Evolutionary conservation across 2,113 vertebrate genomes (phyloP), one percentile per base, ranked within the genome.

Genomic region (Antennarius striatus): DNA sequence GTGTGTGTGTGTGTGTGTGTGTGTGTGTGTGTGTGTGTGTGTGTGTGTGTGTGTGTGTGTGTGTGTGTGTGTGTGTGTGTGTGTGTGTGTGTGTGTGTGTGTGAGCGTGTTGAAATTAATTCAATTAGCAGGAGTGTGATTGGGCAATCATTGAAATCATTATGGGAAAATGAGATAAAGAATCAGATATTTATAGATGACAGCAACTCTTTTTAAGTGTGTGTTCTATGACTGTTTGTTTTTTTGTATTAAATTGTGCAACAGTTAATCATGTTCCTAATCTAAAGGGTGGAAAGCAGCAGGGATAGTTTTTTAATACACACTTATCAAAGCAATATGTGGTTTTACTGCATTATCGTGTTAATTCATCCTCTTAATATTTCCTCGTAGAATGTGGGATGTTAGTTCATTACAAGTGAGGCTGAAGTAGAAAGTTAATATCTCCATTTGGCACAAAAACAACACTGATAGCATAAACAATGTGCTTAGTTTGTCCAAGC

Each of bases 51-150:
- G 71, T 22, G 56, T 51, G 28, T 76, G 52, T 48, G 63, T 69
- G 62, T 47, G 56, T 61, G 49, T 43, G 30, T 43, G 71, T 22
- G 56, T 51, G 28, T 76, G 52, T 48, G 63, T 69, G 62, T 47
- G 56, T 61, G 49, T 43, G 30, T 43, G 71, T 22, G 56, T 51
- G 28, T 76, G 52, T 48, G 63, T 69, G 62, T 47, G 56, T 61
- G 49, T 43, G 30, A 39, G 71, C 47, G 68, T 10, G 59, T 78
- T 74, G 56, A 63, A 67, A 61, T 66, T 60, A 80, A 83, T 86
- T 78, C 85, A 84, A 86, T 83, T 79, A 80, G 66, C 79, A 64
- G 52, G 29, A 63, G 76, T 4, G 43, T 66, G 66, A 80, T 78
- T 30, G 55, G 70, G 53, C 73, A 65, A 71, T 79, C 72, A 73